phyloP scores from a whole-genome alignment of 2,797 vertebrate genomes.

The Neoniphon sammara region DNA sequence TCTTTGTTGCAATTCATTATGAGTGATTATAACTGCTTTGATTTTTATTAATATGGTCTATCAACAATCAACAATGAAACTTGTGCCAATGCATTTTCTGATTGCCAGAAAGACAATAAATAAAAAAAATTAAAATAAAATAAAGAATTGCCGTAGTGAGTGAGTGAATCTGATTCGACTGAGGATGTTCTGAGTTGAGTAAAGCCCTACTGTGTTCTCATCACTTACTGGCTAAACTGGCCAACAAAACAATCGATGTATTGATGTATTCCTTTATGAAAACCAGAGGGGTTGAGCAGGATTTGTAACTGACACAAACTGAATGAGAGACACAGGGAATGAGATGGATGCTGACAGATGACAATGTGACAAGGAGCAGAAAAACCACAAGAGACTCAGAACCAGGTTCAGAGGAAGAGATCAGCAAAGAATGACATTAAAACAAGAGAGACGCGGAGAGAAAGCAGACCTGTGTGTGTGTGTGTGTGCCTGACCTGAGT shows the following conservation, averaged over 20 bases:
- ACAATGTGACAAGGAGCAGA: constrained; percentile 12
- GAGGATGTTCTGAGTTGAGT: too few relatives aligned
- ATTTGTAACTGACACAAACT: neutral
- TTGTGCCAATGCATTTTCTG: too few relatives aligned
- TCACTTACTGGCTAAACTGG: neutral
- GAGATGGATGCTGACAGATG: constrained; percentile 29
- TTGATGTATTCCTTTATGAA: neutral
- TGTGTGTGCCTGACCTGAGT: constrained; percentile 10
- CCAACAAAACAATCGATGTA: neutral
- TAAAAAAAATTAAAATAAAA: too few relatives aligned
- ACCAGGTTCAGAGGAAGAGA: neutral
- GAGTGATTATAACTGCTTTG: too few relatives aligned
- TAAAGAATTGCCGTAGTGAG: too few relatives aligned
- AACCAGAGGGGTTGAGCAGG: constrained; percentile 1
- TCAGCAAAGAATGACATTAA: neutral
- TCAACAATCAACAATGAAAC: too few relatives aligned
- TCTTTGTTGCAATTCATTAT: too few relatives aligned
- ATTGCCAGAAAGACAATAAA: too few relatives aligned
- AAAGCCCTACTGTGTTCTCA: neutral
- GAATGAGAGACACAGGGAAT: neutral
- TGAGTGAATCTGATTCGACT: too few relatives aligned
- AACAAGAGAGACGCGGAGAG: neutral
- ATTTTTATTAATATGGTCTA: too few relatives aligned
- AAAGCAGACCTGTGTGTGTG: neutral
- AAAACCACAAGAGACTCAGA: constrained; percentile 14